Evolutionary conservation across 2,888 invertebrate genomes (phyloP).

Genomic region (Microdon myrmicae): DNA sequence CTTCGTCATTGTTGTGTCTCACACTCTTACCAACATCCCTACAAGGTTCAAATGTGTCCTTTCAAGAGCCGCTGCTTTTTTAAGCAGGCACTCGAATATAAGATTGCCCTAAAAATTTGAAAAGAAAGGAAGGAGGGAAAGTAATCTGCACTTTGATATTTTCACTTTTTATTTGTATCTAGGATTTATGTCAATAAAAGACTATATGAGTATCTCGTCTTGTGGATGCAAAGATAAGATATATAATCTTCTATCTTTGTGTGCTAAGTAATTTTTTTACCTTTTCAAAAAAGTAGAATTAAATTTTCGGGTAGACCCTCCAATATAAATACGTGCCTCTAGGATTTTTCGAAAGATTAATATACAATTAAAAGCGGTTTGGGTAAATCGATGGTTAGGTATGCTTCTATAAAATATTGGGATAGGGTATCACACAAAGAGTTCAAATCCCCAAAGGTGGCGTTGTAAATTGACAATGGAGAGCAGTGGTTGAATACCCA

Average conservation of each 20-base stretch:
- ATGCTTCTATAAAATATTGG: too few species aligned
- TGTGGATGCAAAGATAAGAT: slow-evolving; percentile 16
- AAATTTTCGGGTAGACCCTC: slow-evolving; percentile 7
- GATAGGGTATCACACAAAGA: too few species aligned
- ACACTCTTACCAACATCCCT: slow-evolving; percentile 31
- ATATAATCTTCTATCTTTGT: slow-evolving; percentile 24
- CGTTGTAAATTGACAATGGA: too few species aligned
- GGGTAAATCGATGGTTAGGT: slow-evolving; percentile 8
- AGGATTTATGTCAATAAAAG: too few species aligned
- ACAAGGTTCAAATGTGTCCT: slow-evolving; percentile 18
- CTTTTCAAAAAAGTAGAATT: neutral
- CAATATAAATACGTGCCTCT: slow-evolving; percentile 6
- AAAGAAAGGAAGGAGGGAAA: slow-evolving; percentile 26
- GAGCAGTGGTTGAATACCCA: too few species aligned
- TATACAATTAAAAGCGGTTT: slow-evolving; percentile 34
- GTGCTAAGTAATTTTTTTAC: slow-evolving; percentile 2
- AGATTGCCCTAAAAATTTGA: slow-evolving; percentile 40
- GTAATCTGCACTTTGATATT: slow-evolving; percentile 43
- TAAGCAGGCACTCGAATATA: slow-evolving; percentile 22
- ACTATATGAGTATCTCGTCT: slow-evolving; percentile 9
- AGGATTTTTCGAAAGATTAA: slow-evolving; percentile 22
- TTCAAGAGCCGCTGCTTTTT: slow-evolving; percentile 13
- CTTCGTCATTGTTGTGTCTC: neutral
- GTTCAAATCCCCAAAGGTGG: too few species aligned
- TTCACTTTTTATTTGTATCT: slow-evolving; percentile 7